Percentiles rank a stretch among this genome's conserved stretches.
Evolutionary conservation across 2,888 invertebrate species (phyloP).

Genomic region (Diarsia mendica): DNA sequence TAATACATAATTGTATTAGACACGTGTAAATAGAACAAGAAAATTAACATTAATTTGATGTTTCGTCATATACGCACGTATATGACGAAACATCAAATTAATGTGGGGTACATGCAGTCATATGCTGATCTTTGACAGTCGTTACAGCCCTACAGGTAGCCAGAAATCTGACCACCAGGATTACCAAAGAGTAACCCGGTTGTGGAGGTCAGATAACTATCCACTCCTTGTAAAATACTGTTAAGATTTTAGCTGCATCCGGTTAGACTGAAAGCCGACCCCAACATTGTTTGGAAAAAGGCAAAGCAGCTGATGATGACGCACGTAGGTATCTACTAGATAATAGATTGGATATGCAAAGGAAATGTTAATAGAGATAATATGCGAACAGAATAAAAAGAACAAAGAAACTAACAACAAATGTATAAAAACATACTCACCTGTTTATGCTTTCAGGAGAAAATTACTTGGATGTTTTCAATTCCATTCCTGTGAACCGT

Average conservation of each 20-base stretch:
- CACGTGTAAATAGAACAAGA: conserved; percentile 18
- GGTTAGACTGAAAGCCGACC: background rate
- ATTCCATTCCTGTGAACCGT: conserved; percentile 17
- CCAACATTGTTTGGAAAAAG: background rate
- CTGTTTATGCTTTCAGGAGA: conserved; percentile 20
- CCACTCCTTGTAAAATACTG: background rate
- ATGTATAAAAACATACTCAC: conserved; percentile 13
- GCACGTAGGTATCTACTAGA: background rate
- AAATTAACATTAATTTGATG: conserved; percentile 3
- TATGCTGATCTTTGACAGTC: background rate
- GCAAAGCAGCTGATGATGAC: background rate
- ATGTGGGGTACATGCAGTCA: no score
- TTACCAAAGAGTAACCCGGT: background rate
- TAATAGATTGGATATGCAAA: conserved; percentile 34
- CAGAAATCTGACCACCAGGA: background rate
- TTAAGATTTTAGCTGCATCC: background rate
- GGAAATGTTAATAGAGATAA: conserved; percentile 23
- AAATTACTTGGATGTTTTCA: conserved; percentile 28
- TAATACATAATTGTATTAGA: conserved; percentile 19
- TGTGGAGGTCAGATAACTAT: background rate
- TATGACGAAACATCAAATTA: no score
- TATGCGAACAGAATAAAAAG: conserved; percentile 26
- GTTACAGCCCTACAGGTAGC: background rate
- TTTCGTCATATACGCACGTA: background rate
- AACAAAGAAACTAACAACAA: conserved; percentile 43